Conservation (phyloP, 2,797 vertebrate species). For the Chaunax sp. region DNA sequence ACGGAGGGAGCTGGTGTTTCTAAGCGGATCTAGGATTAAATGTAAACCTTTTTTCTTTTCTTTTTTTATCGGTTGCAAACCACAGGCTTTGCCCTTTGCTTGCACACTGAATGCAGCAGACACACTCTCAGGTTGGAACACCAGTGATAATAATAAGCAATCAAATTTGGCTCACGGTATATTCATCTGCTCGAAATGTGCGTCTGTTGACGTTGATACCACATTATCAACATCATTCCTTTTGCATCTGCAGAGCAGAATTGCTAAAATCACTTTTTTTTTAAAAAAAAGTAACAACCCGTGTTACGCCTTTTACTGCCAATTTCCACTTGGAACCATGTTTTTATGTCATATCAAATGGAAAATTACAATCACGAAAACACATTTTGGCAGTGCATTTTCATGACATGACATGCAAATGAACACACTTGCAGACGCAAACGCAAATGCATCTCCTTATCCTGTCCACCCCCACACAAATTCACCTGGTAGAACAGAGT, state of each 20-base stretch:
- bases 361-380: background rate
- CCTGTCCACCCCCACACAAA: conserved; percentile 66
- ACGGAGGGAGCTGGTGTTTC: background rate
- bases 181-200: background rate
- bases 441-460: conserved; percentile 44
- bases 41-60: background rate
- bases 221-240: background rate
- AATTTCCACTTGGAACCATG: background rate
- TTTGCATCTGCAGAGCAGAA: background rate
- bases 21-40: conserved; percentile 12
- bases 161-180: conserved; percentile 1
- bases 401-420: conserved; percentile 11
- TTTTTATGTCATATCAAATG: conserved; percentile 3
- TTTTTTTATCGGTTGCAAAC: conserved; percentile 2
- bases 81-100: background rate
- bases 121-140: background rate
- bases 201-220: background rate
- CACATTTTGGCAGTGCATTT: conserved; percentile 20
- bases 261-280: background rate
- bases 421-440: conserved; percentile 4
- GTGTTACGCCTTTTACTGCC: background rate
- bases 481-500: conserved; percentile 80
- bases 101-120: background rate
- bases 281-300: background rate
- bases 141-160: background rate